These are phyloP conservation scores for Andricus quercusramuli DNA, from an alignment of 2,888 invertebrate species.

Conservation along the genomic window DNA sequence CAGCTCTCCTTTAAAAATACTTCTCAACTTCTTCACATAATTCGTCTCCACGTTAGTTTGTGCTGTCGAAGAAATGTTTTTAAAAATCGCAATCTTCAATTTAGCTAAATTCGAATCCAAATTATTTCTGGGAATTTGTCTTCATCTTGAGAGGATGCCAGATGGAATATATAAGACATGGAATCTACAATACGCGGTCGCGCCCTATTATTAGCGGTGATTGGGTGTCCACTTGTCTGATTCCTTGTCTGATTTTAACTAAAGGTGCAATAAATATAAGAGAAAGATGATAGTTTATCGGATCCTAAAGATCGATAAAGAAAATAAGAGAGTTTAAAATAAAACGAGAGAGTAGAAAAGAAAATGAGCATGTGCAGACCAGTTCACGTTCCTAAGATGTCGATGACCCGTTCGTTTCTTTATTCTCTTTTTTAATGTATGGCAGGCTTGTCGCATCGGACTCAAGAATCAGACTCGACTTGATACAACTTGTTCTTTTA, in stretches of 20 bases:
- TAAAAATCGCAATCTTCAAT: too few species aligned
- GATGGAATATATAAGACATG: too few species aligned
- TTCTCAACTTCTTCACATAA: neutral
- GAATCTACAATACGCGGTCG: too few species aligned
- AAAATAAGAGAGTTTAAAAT: constrained; percentile 43
- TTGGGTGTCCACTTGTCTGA: too few species aligned
- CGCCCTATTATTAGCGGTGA: too few species aligned
- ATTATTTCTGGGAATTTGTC: too few species aligned
- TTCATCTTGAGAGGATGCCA: too few species aligned
- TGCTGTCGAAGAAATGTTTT: too few species aligned
- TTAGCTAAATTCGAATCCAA: too few species aligned
- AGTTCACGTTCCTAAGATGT: constrained; percentile 72
- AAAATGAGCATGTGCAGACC: constrained; percentile 63
- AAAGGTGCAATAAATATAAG: neutral
- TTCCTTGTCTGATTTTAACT: neutral
- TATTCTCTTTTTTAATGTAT: constrained; percentile 36
- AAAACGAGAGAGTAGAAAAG: constrained; percentile 47
- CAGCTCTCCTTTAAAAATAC: neutral
- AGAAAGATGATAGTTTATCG: constrained; percentile 2
- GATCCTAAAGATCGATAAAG: constrained; percentile 5
- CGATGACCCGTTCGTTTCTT: constrained; percentile 67
- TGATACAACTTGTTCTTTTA: constrained; percentile 41
- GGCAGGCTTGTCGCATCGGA: constrained; percentile 47
- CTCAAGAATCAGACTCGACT: constrained; percentile 51
- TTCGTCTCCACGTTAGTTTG: too few species aligned